phyloP scores from a whole-genome alignment of 2,113 vertebrate genomes.

The Polyodon spathula region DNA sequence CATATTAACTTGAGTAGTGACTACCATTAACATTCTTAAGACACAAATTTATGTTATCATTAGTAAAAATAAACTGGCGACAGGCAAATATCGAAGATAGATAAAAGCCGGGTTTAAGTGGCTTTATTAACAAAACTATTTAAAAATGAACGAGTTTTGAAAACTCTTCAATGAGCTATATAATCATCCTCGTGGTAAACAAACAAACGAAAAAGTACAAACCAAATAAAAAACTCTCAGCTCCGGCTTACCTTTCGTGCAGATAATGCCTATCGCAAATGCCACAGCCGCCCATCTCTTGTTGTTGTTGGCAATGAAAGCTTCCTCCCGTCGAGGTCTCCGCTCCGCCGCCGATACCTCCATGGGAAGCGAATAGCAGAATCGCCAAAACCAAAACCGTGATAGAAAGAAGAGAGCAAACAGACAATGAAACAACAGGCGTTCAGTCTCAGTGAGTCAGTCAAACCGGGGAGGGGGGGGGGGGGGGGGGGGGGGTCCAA shows the following conservation, averaged over 20 bases:
- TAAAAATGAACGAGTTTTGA: too few relatives aligned
- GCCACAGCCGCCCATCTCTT: not conserved
- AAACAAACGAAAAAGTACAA: not conserved
- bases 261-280: not conserved
- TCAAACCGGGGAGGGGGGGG: too few relatives aligned
- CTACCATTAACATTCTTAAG: too few relatives aligned
- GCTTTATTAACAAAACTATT: too few relatives aligned
- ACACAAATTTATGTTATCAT: too few relatives aligned
- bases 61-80: not conserved
- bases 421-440: not conserved
- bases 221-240: not conserved
- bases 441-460: too few relatives aligned
- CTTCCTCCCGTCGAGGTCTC: not conserved
- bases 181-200: not conserved
- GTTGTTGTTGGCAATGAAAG: not conserved
- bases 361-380: not conserved
- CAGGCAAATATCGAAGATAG: too few relatives aligned
- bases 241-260: not conserved
- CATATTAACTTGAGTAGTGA: too few relatives aligned
- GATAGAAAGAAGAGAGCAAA: not conserved
- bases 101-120: too few relatives aligned
- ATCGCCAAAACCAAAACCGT: not conserved
- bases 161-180: not conserved
- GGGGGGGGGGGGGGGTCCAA: too few relatives aligned
- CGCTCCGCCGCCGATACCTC: not conserved